Evolutionary conservation across 2,888 invertebrate genomes (phyloP), one percentile per base, ranked within the genome.

Genomic region (Drosophila diplacantha): DNA sequence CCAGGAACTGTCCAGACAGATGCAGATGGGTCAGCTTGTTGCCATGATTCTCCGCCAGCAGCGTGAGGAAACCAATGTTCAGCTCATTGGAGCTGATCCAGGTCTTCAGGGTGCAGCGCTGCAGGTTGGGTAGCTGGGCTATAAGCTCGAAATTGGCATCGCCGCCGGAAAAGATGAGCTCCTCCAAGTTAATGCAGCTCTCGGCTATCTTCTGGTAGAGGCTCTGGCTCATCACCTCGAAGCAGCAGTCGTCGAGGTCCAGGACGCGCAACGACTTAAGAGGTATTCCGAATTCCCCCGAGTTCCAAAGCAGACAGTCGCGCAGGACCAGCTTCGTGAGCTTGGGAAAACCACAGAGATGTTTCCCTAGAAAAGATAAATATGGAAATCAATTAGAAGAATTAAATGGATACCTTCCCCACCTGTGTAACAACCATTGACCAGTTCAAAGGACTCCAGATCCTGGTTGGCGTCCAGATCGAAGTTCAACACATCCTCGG

Each of bases 351-450:
- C 73, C 75, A 54, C 71, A 71, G 6, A 81, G 54, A 29, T 81
- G 58, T 69, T 81, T 72, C 16, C 80, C 80, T 80, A 29, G 3
- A 8, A 8, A 5, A 26, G 4, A 26, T 31, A 8, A 11, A 38
- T 14, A 9, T 34, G 37, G 18, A 39, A 31, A 39, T 22, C 14
- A 29, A 32, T 14, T 20, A 7, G 6, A 3, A 24, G 8, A 38
- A 38, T 6, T 6, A 38, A 3, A 20, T 6, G 0, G 2, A 20
- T 12, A 18, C 6, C 9, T 20, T 1, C 16, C 68, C 38, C 41
- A 82, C 80, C 80, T 50, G 83, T 72, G 57, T 81, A 81, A 20
- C 80, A 81, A 3, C 80, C 80, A 51, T 73, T 81, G 11, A 74
- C 39, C 3, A 83, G 47, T 26, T 74, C 76, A 32, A 81, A 81